phyloP scores from a whole-genome alignment of 2,888 invertebrate species.

The Fragum sueziense region DNA sequence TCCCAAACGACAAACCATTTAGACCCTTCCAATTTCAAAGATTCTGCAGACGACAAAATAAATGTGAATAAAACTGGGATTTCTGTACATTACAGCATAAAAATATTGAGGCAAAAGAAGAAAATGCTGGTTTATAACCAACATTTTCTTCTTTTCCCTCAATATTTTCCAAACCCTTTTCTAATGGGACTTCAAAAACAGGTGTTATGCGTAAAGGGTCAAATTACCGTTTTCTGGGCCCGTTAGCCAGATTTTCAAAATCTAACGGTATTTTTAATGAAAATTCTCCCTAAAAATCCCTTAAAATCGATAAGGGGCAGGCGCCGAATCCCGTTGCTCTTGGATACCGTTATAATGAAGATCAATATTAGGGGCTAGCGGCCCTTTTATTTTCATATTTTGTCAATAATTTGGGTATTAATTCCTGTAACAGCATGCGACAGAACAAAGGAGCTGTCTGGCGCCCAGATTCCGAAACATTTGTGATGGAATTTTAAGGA shows the following conservation, averaged over 20 bases:
- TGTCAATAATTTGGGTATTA: constrained; percentile 23
- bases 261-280: constrained; percentile 16
- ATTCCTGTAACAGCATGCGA: constrained; percentile 20
- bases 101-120: no score
- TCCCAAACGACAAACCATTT: no score
- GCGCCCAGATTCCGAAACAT: constrained; percentile 26
- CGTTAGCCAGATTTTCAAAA: constrained; percentile 13
- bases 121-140: no score
- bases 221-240: constrained; percentile 7
- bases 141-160: no score
- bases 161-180: no score
- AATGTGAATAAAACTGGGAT: no score
- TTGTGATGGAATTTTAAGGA: constrained; percentile 16
- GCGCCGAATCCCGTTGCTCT: constrained; percentile 23
- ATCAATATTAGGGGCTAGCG: neutral
- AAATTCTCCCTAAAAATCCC: no score
- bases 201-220: no score
- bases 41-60: neutral
- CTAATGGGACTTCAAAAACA: no score
- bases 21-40: no score
- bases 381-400: constrained; percentile 22
- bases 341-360: constrained; percentile 18
- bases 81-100: no score
- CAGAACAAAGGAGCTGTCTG: constrained; percentile 7
- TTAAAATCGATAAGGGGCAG: constrained; percentile 17